Base-by-base conservation (phyloP, 2,888 invertebrate species). In the Melanotus villosus region DNA sequence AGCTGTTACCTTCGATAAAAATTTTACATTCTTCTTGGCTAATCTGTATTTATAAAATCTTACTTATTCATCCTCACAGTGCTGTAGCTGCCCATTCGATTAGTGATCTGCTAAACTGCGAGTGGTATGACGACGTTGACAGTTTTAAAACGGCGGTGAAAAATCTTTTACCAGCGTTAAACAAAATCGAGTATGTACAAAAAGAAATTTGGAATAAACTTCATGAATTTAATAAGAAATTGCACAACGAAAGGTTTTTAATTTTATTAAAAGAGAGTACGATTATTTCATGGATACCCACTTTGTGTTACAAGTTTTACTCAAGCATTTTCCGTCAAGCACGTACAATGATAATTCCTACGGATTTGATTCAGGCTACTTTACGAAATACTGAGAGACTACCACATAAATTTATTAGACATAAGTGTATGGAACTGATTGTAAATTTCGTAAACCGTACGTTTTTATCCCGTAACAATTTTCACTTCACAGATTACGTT, bases 1-100 rank as follows among this genome's bases (percentile, higher is more conserved):
- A 87, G 1, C 74, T 85, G 56, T 68, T 86, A 62, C 65, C 79
- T 14, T 77, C 70, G 65, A 76, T 85, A 34, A 68, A 71, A 64
- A 56, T 66, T 52, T 72, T 82, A 43, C 76, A 81, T 66, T 34
- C 62, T 12, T 71, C 73, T 0, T 83, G 82, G 82, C 69, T 75
- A 71, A 70, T 71, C 12, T 79, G 78, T 71, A 65, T 82, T 10
- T 81, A 78, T 62, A 77, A 71, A 62, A 73, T 77, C 57, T 77
- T 82, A 38, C 74, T 83, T 54, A 65, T 69, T 0, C 82, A 82
- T 73, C 65, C 76, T 1, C 80, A 81, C 70, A 73, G 68, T 57
- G 47, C 68, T 21, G 71, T 79, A 26, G 70, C 73, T 7, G 75
- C 74, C 41, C 70, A 56, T 50, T 72, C 73, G n/a, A 66, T 72